These are phyloP conservation scores for Lasioglossum villosulum DNA, from an alignment of 2,888 invertebrate genomes.

Conservation along the genomic window DNA sequence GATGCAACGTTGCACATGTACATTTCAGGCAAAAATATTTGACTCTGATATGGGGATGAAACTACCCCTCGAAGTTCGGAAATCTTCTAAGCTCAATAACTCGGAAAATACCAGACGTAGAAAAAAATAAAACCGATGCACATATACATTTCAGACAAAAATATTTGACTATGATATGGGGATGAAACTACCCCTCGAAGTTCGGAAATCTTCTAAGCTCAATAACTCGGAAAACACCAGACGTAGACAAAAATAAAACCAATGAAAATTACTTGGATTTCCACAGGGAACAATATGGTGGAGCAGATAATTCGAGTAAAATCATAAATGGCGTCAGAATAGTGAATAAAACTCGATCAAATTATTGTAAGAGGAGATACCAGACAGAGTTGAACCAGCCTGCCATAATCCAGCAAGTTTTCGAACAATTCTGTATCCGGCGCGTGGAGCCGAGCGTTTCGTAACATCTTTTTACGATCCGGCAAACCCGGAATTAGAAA, in stretches of 20 bases:
- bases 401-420: not conserved
- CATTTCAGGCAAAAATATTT: too few relatives aligned
- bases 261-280: not conserved
- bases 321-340: not conserved
- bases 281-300: not conserved
- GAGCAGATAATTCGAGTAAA: not conserved
- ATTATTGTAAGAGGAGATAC: too few relatives aligned
- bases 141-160: too few relatives aligned
- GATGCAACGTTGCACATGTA: too few relatives aligned
- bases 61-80: not conserved
- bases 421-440: not conserved
- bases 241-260: too few relatives aligned
- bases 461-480: constrained; percentile 23
- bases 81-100: too few relatives aligned
- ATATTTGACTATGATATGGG: too few relatives aligned
- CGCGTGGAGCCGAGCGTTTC: constrained; percentile 14
- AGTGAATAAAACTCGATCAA: not conserved
- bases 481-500: constrained; percentile 62
- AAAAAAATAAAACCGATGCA: too few relatives aligned
- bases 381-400: not conserved
- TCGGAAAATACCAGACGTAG: too few relatives aligned
- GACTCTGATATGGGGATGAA: not conserved
- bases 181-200: too few relatives aligned
- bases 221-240: too few relatives aligned
- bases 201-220: too few relatives aligned